Conservation (phyloP, 2,797 vertebrate genomes). For the Natrix natrix region DNA sequence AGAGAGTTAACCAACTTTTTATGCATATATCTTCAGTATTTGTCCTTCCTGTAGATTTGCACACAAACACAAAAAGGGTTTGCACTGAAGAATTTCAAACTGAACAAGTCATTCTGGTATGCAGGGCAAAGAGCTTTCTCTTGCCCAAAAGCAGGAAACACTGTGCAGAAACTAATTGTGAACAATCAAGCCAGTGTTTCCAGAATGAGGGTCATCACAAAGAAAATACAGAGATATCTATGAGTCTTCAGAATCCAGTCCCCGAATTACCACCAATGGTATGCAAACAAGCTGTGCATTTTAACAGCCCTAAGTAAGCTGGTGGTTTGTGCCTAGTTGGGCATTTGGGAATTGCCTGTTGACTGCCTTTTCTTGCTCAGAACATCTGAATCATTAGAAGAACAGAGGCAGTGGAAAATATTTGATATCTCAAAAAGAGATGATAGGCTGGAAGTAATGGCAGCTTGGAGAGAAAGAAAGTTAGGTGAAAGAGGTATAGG, state of each 20-base stretch:
- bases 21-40: background rate
- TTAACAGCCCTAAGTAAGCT: background rate
- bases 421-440: background rate
- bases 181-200: background rate
- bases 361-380: accelerated
- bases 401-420: constrained; percentile 1
- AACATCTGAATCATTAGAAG: background rate
- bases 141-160: background rate
- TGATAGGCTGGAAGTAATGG: background rate
- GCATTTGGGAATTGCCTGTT: constrained; percentile 14
- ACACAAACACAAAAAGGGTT: background rate
- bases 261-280: background rate
- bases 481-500: background rate
- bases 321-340: background rate
- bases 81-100: background rate
- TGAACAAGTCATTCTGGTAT: background rate
- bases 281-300: background rate
- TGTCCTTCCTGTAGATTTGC: constrained; percentile 26
- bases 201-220: constrained; percentile 32
- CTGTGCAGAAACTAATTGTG: background rate
- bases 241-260: constrained; percentile 14
- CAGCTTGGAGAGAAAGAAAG: background rate
- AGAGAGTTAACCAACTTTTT: background rate
- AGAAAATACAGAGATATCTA: constrained; percentile 4
- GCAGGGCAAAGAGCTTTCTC: background rate